Percentiles rank a stretch among this genome's conserved stretches.
Evolutionary conservation across 2,113 vertebrate genomes (phyloP).

Genomic region (Tympanuchus pallidicinctus): DNA sequence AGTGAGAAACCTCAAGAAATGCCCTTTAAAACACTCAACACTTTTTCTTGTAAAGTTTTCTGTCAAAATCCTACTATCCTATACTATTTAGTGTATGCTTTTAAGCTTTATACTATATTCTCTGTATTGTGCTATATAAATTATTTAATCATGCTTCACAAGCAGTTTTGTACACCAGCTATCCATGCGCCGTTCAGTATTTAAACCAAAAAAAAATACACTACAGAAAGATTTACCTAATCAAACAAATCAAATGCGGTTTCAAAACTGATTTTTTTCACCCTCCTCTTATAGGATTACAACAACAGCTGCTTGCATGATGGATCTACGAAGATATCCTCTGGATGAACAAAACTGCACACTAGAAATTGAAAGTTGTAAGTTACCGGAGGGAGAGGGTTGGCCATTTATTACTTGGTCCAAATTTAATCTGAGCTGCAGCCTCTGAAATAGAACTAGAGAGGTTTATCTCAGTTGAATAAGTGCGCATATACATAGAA

Average conservation of each 20-base stretch:
- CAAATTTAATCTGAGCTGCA: not conserved
- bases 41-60: not conserved
- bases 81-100: not conserved
- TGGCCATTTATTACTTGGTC: not conserved
- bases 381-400: conserved; percentile 75
- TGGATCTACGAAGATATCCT: conserved; percentile 93
- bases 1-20: not conserved
- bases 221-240: not conserved
- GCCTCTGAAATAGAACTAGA: not conserved
- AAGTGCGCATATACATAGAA: not conserved
- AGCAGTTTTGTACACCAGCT: not conserved
- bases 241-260: not conserved
- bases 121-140: not conserved
- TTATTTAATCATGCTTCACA: not conserved
- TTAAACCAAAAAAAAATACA: not conserved
- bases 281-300: conserved; percentile 83
- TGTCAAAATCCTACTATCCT: not conserved
- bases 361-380: conserved; percentile 94
- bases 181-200: not conserved
- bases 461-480: not conserved
- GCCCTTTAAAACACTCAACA: not conserved
- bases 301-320: conserved; percentile 96
- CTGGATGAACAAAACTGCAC: conserved; percentile 96
- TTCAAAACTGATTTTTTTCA: not conserved
- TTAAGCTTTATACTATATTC: not conserved